phyloP scores from a whole-genome alignment of 1,140 invertebrate species.

The Orchesella cincta region DNA sequence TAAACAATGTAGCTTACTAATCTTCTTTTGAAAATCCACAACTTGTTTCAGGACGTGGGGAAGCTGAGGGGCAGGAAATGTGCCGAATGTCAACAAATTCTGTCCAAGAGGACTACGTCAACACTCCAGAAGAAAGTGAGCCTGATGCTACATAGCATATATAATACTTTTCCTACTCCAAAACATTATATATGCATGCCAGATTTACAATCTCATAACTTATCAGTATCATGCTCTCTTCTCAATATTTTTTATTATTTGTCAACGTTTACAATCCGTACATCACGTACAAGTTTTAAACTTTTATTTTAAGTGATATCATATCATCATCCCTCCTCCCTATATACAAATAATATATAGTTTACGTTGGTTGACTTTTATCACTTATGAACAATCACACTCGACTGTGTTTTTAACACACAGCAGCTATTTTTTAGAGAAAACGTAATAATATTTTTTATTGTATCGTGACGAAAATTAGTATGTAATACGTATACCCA shows the following conservation, averaged over 20 bases:
- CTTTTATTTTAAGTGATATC: too few relatives aligned
- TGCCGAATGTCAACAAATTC: slow-evolving; percentile 12
- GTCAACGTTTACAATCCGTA: slow-evolving; percentile 40
- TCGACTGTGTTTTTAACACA: too few relatives aligned
- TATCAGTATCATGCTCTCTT: slow-evolving; percentile 23
- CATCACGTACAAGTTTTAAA: too few relatives aligned
- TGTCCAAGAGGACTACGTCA: slow-evolving; percentile 10
- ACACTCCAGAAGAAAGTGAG: slow-evolving; percentile 25
- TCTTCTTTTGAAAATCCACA: neutral
- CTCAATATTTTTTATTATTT: slow-evolving; percentile 5
- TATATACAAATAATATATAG: too few relatives aligned
- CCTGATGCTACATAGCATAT: slow-evolving; percentile 10
- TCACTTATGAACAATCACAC: too few relatives aligned
- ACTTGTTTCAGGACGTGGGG: neutral
- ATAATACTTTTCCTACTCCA: neutral
- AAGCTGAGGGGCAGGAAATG: slow-evolving; percentile 50
- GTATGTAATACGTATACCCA: too few relatives aligned
- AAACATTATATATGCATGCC: neutral
- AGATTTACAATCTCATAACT: neutral
- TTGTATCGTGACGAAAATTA: too few relatives aligned
- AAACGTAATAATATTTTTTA: too few relatives aligned
- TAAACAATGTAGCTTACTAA: neutral
- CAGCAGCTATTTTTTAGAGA: too few relatives aligned
- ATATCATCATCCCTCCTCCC: too few relatives aligned
- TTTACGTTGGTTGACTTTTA: too few relatives aligned